Percentiles rank a stretch among this genome's conserved stretches.
phyloP scores from a whole-genome alignment of 2,113 vertebrate species.

The Malurus elegans region DNA sequence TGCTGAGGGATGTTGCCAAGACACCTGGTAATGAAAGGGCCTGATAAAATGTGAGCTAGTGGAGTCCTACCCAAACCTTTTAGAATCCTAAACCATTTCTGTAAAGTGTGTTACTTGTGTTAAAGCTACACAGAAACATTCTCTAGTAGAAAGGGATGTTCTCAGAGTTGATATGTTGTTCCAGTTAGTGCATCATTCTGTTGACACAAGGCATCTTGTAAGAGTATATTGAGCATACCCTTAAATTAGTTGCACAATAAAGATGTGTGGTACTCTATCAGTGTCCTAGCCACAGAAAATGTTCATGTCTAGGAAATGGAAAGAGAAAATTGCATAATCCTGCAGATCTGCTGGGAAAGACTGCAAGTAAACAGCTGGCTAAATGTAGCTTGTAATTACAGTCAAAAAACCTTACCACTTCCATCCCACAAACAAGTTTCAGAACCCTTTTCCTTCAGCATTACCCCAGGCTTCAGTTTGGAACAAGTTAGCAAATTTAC shows the following conservation, averaged over 20 bases:
- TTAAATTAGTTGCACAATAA: not conserved
- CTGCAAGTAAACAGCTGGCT: not conserved
- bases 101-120: not conserved
- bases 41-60: not conserved
- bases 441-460: not conserved
- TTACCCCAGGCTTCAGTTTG: not conserved
- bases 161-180: not conserved
- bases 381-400: not conserved
- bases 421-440: not conserved
- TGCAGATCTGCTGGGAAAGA: not conserved
- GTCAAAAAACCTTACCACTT: not conserved
- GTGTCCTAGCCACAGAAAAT: not conserved
- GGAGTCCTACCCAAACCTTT: not conserved
- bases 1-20: slow-evolving; percentile 87
- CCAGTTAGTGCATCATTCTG: not conserved
- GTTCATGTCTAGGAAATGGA: not conserved
- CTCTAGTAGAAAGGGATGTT: not conserved
- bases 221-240: not conserved
- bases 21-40: slow-evolving; percentile 80
- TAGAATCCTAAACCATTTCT: not conserved
- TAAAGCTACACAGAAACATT: not conserved
- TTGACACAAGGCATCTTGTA: not conserved
- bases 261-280: not conserved
- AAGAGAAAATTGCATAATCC: not conserved
- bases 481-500: not conserved